Evolutionary conservation across 2,113 vertebrate species (phyloP), one percentile per base, ranked within the genome.

Genomic region (Ceyx cyanopectus): DNA sequence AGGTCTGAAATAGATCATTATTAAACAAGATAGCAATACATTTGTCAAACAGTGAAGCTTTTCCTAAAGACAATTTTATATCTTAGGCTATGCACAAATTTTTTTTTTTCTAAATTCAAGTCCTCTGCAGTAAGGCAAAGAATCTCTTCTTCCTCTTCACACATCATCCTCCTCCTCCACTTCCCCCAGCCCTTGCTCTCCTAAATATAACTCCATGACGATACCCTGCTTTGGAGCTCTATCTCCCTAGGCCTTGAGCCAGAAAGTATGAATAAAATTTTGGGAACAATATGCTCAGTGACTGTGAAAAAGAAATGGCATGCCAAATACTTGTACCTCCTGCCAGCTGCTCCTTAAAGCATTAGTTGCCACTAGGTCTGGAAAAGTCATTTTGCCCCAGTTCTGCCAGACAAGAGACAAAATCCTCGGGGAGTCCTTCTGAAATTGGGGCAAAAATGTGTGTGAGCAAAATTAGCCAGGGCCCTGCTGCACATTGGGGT

Each of bases 331-430:
- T 74, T 68, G 67, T 26, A 61, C 92, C 90, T 90, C 54, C 83
- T 79, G 90, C 69, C 95, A 96, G 77, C 90, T 87, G 89, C 80
- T 87, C 69, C 86, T 21, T 21, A 50, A 14, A 95, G 89, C 74
- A 30, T 19, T 26, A 82, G 27, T 58, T 81, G 82, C 76, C 90
- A 50, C 69, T 13, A 89, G 34, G 29, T 40, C 77, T 92, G 73
- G 45, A 51, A 61, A 81, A 89, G 34, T 50, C 50, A 8, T 29
- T 87, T 32, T 50, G 45, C 45, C 77, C 86, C 92, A 78, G 0
- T 40, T 86, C 68, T 94, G 69, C 66, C 62, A 84, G 37, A 72
- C 18, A 68, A 85, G 30, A 0, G 5, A 32, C 21, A 50, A 46
- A 86, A 83, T 11, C 12, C 66, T 61, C 12, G 45, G 66, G 62